phyloP scores from a whole-genome alignment of 2,888 invertebrate genomes.

The Drosophila quinaria region DNA sequence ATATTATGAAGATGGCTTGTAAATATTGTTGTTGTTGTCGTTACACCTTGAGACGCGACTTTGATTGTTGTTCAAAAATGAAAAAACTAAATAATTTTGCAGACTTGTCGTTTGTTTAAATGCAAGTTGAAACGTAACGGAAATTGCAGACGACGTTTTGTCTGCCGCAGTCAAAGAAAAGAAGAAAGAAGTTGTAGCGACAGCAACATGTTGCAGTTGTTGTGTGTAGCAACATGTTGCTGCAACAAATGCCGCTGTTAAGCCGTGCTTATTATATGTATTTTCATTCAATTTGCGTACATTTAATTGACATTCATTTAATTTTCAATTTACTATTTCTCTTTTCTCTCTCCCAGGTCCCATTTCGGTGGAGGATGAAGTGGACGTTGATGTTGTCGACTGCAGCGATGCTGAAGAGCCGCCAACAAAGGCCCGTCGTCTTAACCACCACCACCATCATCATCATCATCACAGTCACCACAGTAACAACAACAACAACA shows the following conservation, averaged over 20 bases:
- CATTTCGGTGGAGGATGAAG: constrained; percentile 88
- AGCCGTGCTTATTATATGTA: constrained; percentile 11
- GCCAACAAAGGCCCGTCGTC: constrained; percentile 80
- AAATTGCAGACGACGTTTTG: constrained; percentile 64
- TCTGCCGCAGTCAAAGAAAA: constrained; percentile 46
- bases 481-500: constrained; percentile 55
- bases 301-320: constrained; percentile 22
- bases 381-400: constrained; percentile 90
- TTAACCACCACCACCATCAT: constrained; percentile 68
- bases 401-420: constrained; percentile 89
- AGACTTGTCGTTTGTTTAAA: constrained; percentile 55
- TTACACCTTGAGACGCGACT: constrained; percentile 43
- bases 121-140: constrained; percentile 64
- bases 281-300: constrained; percentile 41
- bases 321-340: constrained; percentile 40
- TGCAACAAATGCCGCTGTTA: constrained; percentile 7
- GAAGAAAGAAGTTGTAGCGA: neutral
- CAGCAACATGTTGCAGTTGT: constrained; percentile 35
- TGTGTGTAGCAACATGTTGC: constrained; percentile 40
- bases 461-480: constrained; percentile 38
- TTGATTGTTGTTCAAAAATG: constrained; percentile 17
- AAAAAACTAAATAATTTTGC: constrained; percentile 15
- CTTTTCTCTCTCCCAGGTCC: constrained; percentile 80
- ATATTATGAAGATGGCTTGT: constrained; percentile 5
- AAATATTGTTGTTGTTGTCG: constrained; percentile 4